Base-by-base conservation (phyloP, 2,888 invertebrate species). In the Synergus japonicus region DNA sequence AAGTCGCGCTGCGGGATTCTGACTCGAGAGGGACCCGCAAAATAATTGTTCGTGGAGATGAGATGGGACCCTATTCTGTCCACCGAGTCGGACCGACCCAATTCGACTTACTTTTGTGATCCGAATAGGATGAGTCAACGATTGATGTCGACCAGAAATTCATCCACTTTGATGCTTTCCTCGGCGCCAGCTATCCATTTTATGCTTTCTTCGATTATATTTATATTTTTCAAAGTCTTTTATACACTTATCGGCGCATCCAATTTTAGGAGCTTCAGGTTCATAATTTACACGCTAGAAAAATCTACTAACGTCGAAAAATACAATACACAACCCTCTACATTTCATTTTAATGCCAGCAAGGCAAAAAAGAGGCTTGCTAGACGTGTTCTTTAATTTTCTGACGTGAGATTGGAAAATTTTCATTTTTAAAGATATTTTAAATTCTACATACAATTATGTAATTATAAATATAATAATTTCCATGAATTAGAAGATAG, bases 21-120 rank as follows among this genome's bases (percentile, higher is more conserved):
- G 80, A 83, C 82, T 84, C 82, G 78, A 77, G 76, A 76, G 80
- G 83, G 86, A 85, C 86, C 88, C 85, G 89, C 88, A 87, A 89
- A 89, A 89, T 89, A 89, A 90, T 89, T 88, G 90, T 90, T 88
- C 88, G 87, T 78, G 69, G 79, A 82, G 82, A 86, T 83, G 86
- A 87, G 88, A 83, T 85, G 86, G 85, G 85, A 81, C 77, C 78
- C 73, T 66, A 69, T 82, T 82, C 83, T 83, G 84, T 84, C 85
- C 85, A 84, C 81, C 77, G 80, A 76, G 79, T 78, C 80, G 65
- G 80, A 84, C 85, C 89, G 90, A 89, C 88, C 90, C 90, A 89
- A 90, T 91, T 90, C 88, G 87, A 87, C 83, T 85, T 88, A 89
- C 89, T 89, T 89, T 89, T 90, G 88, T 89, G 86, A 88, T 89